Conservation (phyloP, 2,797 vertebrate genomes). For the Synaphobranchus kaupii region DNA sequence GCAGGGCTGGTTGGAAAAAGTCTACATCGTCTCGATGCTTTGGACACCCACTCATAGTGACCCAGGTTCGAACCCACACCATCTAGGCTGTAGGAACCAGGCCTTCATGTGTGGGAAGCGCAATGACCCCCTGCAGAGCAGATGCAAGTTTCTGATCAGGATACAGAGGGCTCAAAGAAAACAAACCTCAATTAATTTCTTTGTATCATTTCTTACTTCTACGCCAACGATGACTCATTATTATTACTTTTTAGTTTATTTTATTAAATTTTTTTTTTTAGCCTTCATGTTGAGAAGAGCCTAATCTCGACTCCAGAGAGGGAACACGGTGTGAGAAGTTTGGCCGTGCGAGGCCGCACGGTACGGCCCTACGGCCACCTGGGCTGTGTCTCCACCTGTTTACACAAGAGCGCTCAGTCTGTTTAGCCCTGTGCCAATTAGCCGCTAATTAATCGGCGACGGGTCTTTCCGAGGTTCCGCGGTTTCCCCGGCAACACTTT, state of each 20-base stretch:
- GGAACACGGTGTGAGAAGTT: background rate
- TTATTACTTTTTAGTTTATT: background rate
- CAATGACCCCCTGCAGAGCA: too few relatives aligned
- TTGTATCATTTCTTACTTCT: background rate
- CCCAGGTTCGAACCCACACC: background rate
- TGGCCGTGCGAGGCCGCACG: background rate
- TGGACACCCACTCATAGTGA: background rate
- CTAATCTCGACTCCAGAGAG: background rate
- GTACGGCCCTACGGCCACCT: conserved; percentile 30
- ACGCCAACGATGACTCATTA: background rate
- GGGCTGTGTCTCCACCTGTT: conserved; percentile 46
- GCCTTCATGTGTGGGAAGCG: background rate
- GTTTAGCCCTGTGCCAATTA: conserved; percentile 54
- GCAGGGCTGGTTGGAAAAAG: background rate
- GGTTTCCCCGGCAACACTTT: conserved; percentile 45
- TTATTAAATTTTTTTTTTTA: too few relatives aligned
- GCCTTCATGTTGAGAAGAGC: background rate
- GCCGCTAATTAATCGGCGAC: conserved; percentile 50
- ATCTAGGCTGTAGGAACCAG: background rate
- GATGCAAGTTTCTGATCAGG: too few relatives aligned
- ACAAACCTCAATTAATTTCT: background rate
- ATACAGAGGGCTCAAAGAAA: too few relatives aligned
- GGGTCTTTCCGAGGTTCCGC: conserved; percentile 33
- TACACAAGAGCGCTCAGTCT: conserved; percentile 47
- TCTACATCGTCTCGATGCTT: background rate